A percentile compares a stretch with the other conserved stretches of the same genome.
phyloP scores from a whole-genome alignment of 1,140 invertebrate species.

The Zaprionus ghesquierei region DNA sequence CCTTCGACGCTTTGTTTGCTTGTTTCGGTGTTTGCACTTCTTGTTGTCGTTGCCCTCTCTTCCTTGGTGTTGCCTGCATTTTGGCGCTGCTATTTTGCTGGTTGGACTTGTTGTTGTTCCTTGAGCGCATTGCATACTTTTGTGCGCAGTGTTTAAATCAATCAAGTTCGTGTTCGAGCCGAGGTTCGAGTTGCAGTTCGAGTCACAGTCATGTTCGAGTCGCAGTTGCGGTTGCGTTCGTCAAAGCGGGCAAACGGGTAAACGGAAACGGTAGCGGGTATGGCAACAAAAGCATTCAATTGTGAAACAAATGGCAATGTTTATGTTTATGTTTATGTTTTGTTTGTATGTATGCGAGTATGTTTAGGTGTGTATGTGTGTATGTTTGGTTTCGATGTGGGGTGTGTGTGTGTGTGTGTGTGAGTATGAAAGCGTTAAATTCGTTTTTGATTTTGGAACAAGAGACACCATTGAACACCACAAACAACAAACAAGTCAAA shows the following conservation, averaged over 20 bases:
- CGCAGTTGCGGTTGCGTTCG: conserved; percentile 39
- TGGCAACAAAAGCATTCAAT: conserved; percentile 70
- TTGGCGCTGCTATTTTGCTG: conserved; percentile 50
- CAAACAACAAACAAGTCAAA: conserved; percentile 79
- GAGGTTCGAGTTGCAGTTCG: conserved; percentile 24
- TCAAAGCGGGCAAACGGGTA: conserved; percentile 40
- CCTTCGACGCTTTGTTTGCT: conserved; percentile 21
- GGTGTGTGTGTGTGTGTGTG: conserved; percentile 38
- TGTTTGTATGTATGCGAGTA: conserved; percentile 20
- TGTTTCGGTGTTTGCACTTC: conserved; percentile 2
- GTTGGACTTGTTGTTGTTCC: conserved; percentile 57
- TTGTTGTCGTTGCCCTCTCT: conserved; percentile 30
- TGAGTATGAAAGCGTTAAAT: conserved; percentile 66
- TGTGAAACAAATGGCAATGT: conserved; percentile 45
- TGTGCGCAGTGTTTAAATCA: conserved; percentile 26
- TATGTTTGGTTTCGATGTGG: conserved; percentile 1
- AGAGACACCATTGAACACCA: conserved; percentile 75
- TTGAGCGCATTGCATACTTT: conserved; percentile 64
- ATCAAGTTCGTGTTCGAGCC: neutral
- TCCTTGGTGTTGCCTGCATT: conserved; percentile 55
- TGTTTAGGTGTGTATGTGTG: conserved; percentile 18
- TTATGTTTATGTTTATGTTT: conserved; percentile 19
- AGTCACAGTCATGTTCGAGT: conserved; percentile 24
- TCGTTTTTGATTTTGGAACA: conserved; percentile 49
- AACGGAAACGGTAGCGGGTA: conserved; percentile 62